These are phyloP conservation scores for Drosophila repleta DNA, from an alignment of 1,140 invertebrate species.

Conservation along the genomic window DNA sequence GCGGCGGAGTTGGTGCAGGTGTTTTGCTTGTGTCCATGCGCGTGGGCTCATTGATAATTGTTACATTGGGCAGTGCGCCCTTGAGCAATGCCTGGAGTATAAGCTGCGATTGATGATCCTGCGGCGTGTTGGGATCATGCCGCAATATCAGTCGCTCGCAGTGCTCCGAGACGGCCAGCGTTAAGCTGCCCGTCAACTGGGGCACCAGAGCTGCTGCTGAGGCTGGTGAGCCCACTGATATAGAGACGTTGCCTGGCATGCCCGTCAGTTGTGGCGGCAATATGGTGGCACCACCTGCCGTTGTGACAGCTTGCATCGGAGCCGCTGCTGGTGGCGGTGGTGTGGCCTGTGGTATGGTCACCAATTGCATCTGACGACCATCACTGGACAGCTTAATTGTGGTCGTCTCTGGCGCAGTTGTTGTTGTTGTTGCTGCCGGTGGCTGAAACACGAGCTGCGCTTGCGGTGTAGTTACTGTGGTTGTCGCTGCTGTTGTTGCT, in stretches of 20 bases:
- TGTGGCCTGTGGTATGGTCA: conserved; percentile 64
- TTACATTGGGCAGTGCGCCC: conserved; percentile 80
- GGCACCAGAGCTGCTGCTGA: conserved; percentile 73
- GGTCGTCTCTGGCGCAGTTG: conserved; percentile 26
- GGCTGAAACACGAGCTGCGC: conserved; percentile 58
- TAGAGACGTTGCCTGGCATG: conserved; percentile 75
- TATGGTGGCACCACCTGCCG: conserved; percentile 63
- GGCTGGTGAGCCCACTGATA: conserved; percentile 75
- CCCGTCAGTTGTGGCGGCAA: conserved; percentile 71
- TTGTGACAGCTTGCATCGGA: conserved; percentile 19
- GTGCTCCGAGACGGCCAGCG: conserved; percentile 78
- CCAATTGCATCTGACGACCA: conserved; percentile 76
- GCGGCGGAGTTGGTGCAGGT: conserved; percentile 30
- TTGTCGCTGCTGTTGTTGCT: conserved; percentile 26
- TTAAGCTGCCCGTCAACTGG: conserved; percentile 79
- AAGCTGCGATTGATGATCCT: conserved; percentile 82
- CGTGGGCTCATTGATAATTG: conserved; percentile 82
- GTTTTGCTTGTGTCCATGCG: conserved; percentile 58
- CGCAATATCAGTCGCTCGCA: conserved; percentile 77
- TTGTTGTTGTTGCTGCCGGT: conserved; percentile 20
- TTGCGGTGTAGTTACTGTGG: conserved; percentile 33
- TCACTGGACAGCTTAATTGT: conserved; percentile 65
- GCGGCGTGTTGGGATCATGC: conserved; percentile 80
- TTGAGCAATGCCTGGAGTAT: conserved; percentile 81
- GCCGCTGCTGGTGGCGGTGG: conserved; percentile 27